Base-by-base conservation (phyloP, 2,113 vertebrate species). In the Hipposideros armiger region DNA sequence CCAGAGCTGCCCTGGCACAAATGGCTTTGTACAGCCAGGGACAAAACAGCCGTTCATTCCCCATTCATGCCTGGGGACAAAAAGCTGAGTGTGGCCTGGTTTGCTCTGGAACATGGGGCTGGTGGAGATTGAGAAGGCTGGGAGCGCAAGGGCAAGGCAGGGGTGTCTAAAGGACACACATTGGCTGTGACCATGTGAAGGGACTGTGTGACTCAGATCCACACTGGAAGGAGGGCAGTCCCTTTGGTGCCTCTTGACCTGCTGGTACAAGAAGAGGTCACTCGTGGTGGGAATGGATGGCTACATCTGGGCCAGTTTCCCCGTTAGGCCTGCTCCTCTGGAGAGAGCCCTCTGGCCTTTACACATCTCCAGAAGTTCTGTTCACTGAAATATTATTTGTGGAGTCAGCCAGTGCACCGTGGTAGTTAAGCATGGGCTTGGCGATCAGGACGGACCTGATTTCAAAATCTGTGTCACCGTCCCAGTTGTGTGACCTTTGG, bases 1-100 rank as follows among this genome's bases (percentile, higher is more conserved):
- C 77, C 32, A 16, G 70, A 81, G 87, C 80, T 91, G 60, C 81
- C 81, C 78, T 32, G 7, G 58, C 85, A 97, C 90, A 97, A 97
- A 95, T 91, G 85, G 95, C 94, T 97, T 97, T 97, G 96, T 98
- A 52, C 56, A 85, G 54, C 62, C 45, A 6, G 54, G 69, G 87
- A 97, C 95, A 97, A 97, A 97, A 95, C 28, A 6, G 69, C 88
- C 4, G 24, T 98, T 98, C 88, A 97, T 97, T 95, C 60, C 62
- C 62, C 78, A 85, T 92, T 90, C 56, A 1, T 56, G 94, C 94
- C 90, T 64, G 72, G 96, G 96, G 96, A 97, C 94, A 97, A 95
- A 97, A 96, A 94, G 73, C 81, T 50, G 77, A 98, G 94, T 96
- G 95, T 97, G 64, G 77, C 91, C 92, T 1, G 1, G 52, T 95